Evolutionary conservation across 2,797 vertebrate genomes (phyloP).

Genomic region (Phalloptychus januarius): DNA sequence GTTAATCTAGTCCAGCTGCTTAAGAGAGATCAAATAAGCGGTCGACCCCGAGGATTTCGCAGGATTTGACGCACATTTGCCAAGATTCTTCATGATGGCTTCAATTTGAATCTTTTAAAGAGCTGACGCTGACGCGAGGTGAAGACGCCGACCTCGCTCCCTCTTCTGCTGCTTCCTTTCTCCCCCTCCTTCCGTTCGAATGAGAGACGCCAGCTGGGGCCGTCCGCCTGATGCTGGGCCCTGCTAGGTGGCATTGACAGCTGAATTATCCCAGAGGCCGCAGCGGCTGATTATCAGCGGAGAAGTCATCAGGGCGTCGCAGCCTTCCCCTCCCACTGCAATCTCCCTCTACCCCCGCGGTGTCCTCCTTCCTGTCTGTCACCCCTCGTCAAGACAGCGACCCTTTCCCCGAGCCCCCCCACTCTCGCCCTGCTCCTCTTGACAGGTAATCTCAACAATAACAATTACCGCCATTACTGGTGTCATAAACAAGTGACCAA

Average conservation of each 20-base stretch:
- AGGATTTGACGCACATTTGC: neutral
- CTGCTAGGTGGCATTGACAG: conserved; percentile 95
- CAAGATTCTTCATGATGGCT: conserved; percentile 46
- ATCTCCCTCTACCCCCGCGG: conserved; percentile 37
- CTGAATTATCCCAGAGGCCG: conserved; percentile 98
- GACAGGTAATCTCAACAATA: conserved; percentile 99
- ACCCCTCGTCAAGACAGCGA: conserved; percentile 97
- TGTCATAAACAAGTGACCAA: conserved; percentile 98
- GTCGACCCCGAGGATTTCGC: neutral
- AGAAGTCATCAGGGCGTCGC: conserved; percentile 90
- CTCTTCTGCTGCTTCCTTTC: conserved; percentile 40
- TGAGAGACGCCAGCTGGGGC: conserved; percentile 95
- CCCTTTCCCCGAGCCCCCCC: conserved; percentile 85
- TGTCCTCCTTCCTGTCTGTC: conserved; percentile 84
- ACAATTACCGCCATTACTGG: conserved; percentile 99
- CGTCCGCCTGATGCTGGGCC: conserved; percentile 89
- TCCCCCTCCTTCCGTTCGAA: conserved; percentile 81
- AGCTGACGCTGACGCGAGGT: conserved; percentile 35
- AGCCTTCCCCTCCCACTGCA: conserved; percentile 32
- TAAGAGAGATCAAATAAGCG: neutral
- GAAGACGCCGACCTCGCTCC: conserved; percentile 38
- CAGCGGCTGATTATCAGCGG: conserved; percentile 96
- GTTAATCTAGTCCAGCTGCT: conserved; percentile 8
- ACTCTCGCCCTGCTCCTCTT: conserved; percentile 76
- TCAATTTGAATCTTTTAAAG: conserved; percentile 48